Evolutionary conservation across 2,113 vertebrate genomes (phyloP).

Genomic region (Myiopsitta monachus): DNA sequence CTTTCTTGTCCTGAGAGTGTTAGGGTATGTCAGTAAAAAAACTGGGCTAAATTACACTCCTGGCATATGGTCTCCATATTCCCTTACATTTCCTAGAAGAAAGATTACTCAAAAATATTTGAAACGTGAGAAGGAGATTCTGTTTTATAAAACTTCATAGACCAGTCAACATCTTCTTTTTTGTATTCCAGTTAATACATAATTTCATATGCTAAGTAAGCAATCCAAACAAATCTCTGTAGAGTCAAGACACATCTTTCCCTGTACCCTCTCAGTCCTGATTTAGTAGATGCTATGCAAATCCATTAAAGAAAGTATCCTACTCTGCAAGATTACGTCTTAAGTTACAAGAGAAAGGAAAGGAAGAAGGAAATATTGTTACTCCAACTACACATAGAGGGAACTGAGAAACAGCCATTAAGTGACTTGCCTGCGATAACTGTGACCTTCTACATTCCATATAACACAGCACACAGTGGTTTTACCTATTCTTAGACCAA

Average conservation of each 20-base stretch:
- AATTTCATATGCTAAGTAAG: background rate
- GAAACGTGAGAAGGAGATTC: background rate
- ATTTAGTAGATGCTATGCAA: background rate
- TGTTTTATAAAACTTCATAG: background rate
- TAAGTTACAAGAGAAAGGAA: background rate
- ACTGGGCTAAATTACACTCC: background rate
- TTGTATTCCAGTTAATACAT: background rate
- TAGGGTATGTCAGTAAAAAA: background rate
- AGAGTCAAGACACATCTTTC: background rate
- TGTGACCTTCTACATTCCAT: background rate
- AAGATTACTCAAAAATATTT: background rate
- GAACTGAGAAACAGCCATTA: background rate
- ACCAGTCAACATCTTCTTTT: background rate
- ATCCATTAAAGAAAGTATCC: background rate
- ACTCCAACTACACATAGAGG: background rate
- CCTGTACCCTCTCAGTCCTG: background rate
- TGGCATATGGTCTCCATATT: background rate
- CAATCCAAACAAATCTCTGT: background rate
- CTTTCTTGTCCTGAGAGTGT: background rate
- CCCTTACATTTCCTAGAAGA: background rate
- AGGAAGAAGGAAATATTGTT: background rate
- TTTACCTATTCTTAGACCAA: background rate
- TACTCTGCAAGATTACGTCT: background rate
- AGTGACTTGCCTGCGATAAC: background rate
- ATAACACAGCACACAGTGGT: background rate